Percentiles rank a stretch among this genome's conserved stretches.
These are phyloP conservation scores for Dryobota labecula DNA, from an alignment of 2,888 invertebrate genomes.

Conservation along the genomic window DNA sequence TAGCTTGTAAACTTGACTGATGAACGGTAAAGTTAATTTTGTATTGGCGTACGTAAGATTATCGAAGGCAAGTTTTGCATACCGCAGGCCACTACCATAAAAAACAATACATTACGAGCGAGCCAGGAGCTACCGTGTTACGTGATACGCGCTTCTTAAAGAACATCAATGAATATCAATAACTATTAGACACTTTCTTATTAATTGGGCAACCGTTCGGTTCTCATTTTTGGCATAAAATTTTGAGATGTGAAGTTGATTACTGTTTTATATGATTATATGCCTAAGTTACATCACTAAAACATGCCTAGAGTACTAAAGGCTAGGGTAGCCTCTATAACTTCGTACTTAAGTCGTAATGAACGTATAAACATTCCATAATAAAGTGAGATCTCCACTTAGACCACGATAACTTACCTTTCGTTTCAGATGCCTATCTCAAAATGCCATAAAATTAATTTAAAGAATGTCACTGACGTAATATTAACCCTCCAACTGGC, in stretches of 20 bases:
- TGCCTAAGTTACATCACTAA: conserved; percentile 34
- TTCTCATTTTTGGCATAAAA: conserved; percentile 65
- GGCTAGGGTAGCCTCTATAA: conserved; percentile 7
- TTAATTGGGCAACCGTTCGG: conserved; percentile 73
- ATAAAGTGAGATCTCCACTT: conserved; percentile 51
- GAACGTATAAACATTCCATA: conserved; percentile 46
- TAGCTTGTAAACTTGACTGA: conserved; percentile 56
- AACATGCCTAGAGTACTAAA: conserved; percentile 3
- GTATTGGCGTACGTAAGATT: conserved; percentile 80
- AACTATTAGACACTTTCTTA: conserved; percentile 75
- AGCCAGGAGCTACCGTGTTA: conserved; percentile 84
- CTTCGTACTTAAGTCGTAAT: conserved; percentile 25
- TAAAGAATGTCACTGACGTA: conserved; percentile 40
- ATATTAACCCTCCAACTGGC: conserved; percentile 52
- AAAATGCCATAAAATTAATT: conserved; percentile 50
- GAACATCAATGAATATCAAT: conserved; percentile 78
- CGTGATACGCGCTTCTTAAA: conserved; percentile 81
- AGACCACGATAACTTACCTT: conserved; percentile 41
- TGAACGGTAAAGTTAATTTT: conserved; percentile 74
- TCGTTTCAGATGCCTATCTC: conserved; percentile 34
- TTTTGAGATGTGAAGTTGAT: conserved; percentile 54
- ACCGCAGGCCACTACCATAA: conserved; percentile 86
- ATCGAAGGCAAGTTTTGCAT: conserved; percentile 87
- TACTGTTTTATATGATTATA: conserved; percentile 32
- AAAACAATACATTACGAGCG: conserved; percentile 86